phyloP scores from a whole-genome alignment of 2,888 invertebrate genomes.

The Cabera pusaria region DNA sequence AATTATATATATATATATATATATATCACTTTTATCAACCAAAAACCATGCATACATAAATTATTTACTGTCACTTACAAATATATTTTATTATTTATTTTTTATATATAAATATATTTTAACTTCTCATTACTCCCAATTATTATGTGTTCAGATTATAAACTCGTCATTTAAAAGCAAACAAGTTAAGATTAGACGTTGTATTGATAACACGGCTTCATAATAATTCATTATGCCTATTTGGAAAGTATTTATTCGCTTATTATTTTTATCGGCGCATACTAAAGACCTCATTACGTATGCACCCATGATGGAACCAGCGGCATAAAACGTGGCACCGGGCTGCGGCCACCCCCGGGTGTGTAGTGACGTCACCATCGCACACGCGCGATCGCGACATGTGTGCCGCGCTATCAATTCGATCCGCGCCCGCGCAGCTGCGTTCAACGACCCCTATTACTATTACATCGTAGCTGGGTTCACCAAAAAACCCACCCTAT shows the following conservation, averaged over 20 bases:
- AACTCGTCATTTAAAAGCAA: no score
- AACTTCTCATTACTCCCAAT: no score
- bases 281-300: conserved; percentile 23
- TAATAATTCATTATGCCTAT: background rate
- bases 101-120: no score
- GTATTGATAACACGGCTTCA: no score
- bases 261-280: conserved; percentile 3
- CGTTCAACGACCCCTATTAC: conserved; percentile 63
- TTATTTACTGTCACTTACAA: no score
- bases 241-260: conserved; percentile 4
- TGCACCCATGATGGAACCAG: conserved; percentile 21
- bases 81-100: no score
- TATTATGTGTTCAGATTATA: no score
- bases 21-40: no score
- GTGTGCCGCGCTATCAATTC: conserved; percentile 68
- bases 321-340: conserved; percentile 15
- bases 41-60: no score
- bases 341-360: conserved; percentile 31
- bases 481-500: conserved; percentile 64
- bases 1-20: no score
- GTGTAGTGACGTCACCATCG: conserved; percentile 53
- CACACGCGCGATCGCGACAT: conserved; percentile 59
- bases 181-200: no score
- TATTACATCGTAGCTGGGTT: conserved; percentile 30
- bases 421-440: conserved; percentile 77